These are phyloP conservation scores for Melinopterus prodromus DNA, from an alignment of 2,888 invertebrate genomes.

Conservation along the genomic window DNA sequence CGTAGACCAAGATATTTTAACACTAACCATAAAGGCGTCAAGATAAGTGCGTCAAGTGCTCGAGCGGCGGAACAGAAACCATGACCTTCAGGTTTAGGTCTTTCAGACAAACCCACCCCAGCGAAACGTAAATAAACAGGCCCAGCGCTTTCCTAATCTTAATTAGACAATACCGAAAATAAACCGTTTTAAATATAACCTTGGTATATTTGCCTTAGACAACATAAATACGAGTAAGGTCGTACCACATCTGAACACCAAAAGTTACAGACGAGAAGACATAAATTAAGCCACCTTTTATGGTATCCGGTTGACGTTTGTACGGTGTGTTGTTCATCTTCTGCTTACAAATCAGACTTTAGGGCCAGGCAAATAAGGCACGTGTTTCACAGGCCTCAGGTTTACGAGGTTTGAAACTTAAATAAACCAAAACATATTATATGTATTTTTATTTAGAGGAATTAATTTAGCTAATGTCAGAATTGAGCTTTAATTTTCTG, in stretches of 20 bases:
- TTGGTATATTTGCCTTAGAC: slow-evolving; percentile 4
- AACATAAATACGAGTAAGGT: slow-evolving; percentile 4
- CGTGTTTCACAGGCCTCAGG: no score
- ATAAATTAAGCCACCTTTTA: not conserved
- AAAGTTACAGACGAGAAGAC: not conserved
- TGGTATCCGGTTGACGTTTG: not conserved
- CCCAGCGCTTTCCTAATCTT: not conserved
- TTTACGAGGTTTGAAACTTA: no score
- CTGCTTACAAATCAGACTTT: no score
- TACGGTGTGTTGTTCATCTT: no score
- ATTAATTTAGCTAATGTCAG: no score
- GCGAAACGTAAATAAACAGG: not conserved
- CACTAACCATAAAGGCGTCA: not conserved
- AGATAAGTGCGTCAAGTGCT: not conserved
- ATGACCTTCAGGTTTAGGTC: not conserved
- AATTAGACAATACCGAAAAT: slow-evolving; percentile 4
- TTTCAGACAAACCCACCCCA: not conserved
- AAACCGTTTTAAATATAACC: slow-evolving; percentile 4
- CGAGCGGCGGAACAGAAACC: not conserved
- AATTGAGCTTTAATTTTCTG: no score
- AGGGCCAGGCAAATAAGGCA: no score
- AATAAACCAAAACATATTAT: no score
- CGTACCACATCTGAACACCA: not conserved
- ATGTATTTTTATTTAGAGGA: no score
- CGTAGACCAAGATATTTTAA: not conserved